Percentiles rank a stretch among this genome's conserved stretches.
These are phyloP conservation scores for Alloscopus bannaensis DNA, from an alignment of 2,888 invertebrate species.

Conservation along the genomic window DNA sequence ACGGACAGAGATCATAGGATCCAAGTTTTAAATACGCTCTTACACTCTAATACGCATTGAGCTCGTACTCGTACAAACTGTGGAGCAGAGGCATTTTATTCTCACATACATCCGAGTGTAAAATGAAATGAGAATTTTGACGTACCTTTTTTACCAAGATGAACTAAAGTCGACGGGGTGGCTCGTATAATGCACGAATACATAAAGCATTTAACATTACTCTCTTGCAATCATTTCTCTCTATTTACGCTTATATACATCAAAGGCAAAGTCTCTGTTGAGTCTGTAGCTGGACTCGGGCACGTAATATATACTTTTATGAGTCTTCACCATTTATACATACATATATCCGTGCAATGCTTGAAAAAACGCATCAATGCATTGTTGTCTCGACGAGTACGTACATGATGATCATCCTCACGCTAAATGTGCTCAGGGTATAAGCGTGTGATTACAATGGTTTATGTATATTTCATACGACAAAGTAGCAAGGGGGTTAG, in stretches of 20 bases:
- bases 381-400: constrained; percentile 30
- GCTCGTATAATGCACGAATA: constrained; percentile 19
- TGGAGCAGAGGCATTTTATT: background rate
- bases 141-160: constrained; percentile 22
- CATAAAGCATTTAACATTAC: background rate
- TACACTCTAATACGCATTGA: background rate
- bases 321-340: background rate
- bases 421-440: constrained; percentile 16
- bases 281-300: background rate
- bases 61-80: background rate
- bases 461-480: constrained; percentile 12
- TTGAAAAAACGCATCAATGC: constrained; percentile 14
- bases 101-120: background rate
- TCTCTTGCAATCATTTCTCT: background rate
- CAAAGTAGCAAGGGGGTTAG: constrained; percentile 35
- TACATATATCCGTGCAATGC: constrained; percentile 29
- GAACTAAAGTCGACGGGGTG: constrained; percentile 24
- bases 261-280: background rate
- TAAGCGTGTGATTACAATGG: constrained; percentile 8
- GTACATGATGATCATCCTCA: too few species aligned
- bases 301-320: background rate
- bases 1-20: too few species aligned
- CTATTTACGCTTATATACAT: background rate
- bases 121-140: too few species aligned
- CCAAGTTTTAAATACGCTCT: too few species aligned